phyloP scores from a whole-genome alignment of 2,888 invertebrate genomes.

The Meganola albula region DNA sequence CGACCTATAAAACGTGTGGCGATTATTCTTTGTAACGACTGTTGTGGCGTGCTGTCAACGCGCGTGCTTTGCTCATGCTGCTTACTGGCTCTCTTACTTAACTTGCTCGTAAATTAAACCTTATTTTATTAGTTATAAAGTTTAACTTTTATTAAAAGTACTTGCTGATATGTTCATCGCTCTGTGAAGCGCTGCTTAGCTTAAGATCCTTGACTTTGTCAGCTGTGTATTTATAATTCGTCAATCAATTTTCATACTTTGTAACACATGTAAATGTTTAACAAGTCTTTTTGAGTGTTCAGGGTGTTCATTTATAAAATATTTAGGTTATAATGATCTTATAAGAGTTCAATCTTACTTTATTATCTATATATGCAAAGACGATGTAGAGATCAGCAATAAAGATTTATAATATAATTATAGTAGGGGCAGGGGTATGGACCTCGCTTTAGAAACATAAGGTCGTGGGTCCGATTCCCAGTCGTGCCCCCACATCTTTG shows the following conservation, averaged over 20 bases:
- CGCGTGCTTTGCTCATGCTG: slow-evolving; percentile 43
- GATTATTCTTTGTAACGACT: slow-evolving; percentile 71
- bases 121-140: slow-evolving; percentile 36
- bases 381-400: no score
- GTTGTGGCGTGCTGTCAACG: slow-evolving; percentile 70
- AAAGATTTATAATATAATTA: no score
- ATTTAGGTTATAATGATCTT: no score
- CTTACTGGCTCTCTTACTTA: slow-evolving; percentile 28
- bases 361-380: no score
- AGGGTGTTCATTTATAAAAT: slow-evolving; percentile 21
- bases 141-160: slow-evolving; percentile 35
- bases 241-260: slow-evolving; percentile 32
- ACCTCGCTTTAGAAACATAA: no score
- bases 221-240: slow-evolving; percentile 50
- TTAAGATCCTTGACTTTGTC: slow-evolving; percentile 53
- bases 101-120: slow-evolving; percentile 44
- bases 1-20: slow-evolving; percentile 75
- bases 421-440: no score
- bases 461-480: no score
- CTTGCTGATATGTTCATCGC: slow-evolving; percentile 32
- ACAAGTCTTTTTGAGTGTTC: slow-evolving; percentile 22
- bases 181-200: slow-evolving; percentile 27
- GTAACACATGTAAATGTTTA: slow-evolving; percentile 30
- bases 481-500: no score
- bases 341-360: no score